Base-by-base conservation (phyloP, 2,113 vertebrate species). In the Nycticorax nycticorax region DNA sequence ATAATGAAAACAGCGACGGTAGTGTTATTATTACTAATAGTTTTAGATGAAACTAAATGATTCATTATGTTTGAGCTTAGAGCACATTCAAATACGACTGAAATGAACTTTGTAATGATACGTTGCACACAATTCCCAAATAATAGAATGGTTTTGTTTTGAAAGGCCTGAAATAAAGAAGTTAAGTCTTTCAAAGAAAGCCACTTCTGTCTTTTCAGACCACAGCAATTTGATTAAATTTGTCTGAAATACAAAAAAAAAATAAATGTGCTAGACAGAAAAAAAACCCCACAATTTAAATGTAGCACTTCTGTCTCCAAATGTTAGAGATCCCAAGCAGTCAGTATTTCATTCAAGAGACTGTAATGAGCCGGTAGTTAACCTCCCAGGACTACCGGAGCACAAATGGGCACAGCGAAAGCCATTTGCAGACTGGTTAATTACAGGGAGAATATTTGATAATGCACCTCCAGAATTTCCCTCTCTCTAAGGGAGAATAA, bases 221-320 rank as follows among this genome's bases (percentile, higher is more conserved):
- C 18, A 21, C 21, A 22, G 18, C 32, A 74, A 71, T 17, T 41
- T 4, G 33, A 67, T 74, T 57, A 24, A 30, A 82, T 17, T 20
- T 14, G 8, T 5, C 19, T 23, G 8, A 92, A 92, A 50, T 5
- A 43, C 5, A 12, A 14, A 23, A 56, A 37, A 45, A 24, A 8
- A 3, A 3, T 4, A n/a, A n/a, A n/a, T 5, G 12, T 2, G 4
- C 30, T 22, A 32, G 47, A 12, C 5, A n/a, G 9, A 3, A 27
- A 37, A 45, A 43, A 43, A 5, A 11, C 41, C 41, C 14, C 41
- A 23, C 3, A 17, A 57, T 37, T 93, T 37, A 3, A n/a, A 35
- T 10, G 16, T 17, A 87, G 73, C 67, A 59, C 16, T 66, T 10
- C 9, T 27, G 10, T 11, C 16, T 74, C 56, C n/a, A 50, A 69